phyloP scores from a whole-genome alignment of 2,113 vertebrate genomes.

The Maylandia zebra region DNA sequence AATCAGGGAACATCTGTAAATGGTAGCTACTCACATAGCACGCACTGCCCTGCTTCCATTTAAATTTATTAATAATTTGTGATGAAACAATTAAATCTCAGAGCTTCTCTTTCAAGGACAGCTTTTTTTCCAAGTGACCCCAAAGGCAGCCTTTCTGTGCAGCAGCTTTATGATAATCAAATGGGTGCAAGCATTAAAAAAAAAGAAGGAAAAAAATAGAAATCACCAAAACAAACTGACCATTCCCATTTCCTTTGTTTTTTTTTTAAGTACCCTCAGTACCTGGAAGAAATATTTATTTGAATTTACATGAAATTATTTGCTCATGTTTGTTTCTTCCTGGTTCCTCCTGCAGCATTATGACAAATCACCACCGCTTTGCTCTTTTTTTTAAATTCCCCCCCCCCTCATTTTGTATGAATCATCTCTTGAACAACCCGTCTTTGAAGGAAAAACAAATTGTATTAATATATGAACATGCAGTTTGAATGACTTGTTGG shows the following conservation, averaged over 20 bases:
- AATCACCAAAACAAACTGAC: background rate
- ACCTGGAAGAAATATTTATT: background rate
- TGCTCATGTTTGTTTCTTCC: background rate
- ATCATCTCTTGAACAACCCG: background rate
- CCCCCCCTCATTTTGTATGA: background rate
- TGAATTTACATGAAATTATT: background rate
- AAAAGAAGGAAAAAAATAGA: background rate
- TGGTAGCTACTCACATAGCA: background rate
- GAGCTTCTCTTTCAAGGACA: background rate
- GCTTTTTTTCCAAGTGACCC: background rate
- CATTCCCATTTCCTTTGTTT: background rate
- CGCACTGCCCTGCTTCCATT: background rate
- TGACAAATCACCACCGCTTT: background rate
- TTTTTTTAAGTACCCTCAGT: background rate
- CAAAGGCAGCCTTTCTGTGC: background rate
- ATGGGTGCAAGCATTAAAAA: background rate
- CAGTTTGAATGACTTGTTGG: conserved; percentile 49
- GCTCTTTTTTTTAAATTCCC: background rate
- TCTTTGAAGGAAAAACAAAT: background rate
- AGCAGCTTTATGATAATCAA: background rate
- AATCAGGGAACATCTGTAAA: background rate
- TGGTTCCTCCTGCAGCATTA: background rate
- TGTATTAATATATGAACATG: conserved; percentile 37
- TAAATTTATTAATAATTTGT: background rate
- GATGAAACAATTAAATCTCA: background rate